Conservation (phyloP, 2,113 vertebrate genomes). For the Muntiacus reevesi region DNA sequence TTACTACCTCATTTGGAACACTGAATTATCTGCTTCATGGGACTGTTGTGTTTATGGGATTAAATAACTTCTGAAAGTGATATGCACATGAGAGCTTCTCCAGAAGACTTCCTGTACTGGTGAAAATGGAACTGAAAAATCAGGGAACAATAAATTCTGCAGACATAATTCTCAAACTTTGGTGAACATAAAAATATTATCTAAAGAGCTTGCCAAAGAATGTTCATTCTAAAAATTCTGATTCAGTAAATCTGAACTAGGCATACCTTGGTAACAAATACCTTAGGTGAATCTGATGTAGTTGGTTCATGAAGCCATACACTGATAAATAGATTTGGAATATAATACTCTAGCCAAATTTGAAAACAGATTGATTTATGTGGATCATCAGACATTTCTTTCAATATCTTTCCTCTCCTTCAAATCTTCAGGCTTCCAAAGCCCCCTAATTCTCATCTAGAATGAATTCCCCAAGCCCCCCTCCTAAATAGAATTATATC, state of each 20-base stretch:
- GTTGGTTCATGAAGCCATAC: neutral
- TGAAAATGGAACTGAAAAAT: conserved; percentile 17
- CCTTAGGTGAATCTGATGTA: neutral
- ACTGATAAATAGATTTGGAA: neutral
- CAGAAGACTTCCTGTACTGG: neutral
- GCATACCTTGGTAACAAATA: neutral
- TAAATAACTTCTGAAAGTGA: neutral
- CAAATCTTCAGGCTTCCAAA: neutral
- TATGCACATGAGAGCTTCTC: neutral
- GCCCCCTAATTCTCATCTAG: neutral
- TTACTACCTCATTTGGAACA: neutral
- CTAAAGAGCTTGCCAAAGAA: neutral
- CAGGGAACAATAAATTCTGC: neutral
- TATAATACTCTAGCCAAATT: neutral
- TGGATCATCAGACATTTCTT: neutral
- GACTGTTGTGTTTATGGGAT: neutral
- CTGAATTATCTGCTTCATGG: neutral
- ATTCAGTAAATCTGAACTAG: neutral
- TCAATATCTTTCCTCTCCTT: neutral
- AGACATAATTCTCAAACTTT: neutral
- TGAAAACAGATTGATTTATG: neutral
- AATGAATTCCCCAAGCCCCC: neutral
- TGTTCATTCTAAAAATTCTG: neutral
- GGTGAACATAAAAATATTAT: neutral
- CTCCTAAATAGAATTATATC: neutral